phyloP scores from a whole-genome alignment of 2,113 vertebrate genomes.

The Podocnemis expansa region DNA sequence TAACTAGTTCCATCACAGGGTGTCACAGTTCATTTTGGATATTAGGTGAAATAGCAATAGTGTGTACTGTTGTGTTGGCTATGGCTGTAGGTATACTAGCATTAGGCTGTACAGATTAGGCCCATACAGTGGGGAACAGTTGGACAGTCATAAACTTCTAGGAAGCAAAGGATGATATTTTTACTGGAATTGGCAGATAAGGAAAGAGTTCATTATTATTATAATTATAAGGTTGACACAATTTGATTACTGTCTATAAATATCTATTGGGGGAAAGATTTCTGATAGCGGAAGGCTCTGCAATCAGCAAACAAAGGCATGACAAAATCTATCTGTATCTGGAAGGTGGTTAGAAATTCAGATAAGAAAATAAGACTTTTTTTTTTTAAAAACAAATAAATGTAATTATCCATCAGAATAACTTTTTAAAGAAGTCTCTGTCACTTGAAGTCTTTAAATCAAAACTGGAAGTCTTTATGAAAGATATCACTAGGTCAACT shows the following conservation, averaged over 20 bases:
- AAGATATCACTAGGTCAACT: neutral
- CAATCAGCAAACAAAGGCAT: neutral
- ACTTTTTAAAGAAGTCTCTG: neutral
- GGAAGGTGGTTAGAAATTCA: neutral
- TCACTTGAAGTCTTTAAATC: neutral
- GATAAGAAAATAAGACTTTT: neutral
- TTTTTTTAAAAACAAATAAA: neutral
- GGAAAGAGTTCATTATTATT: neutral
- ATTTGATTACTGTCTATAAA: neutral
- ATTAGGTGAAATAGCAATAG: neutral
- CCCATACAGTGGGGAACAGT: neutral
- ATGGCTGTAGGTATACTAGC: neutral
- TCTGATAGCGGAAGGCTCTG: neutral
- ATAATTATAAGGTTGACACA: neutral
- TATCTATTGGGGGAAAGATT: neutral
- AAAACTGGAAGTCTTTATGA: neutral
- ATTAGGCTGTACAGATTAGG: neutral
- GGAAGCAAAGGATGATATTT: neutral
- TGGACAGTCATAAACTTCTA: neutral
- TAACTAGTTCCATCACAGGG: neutral
- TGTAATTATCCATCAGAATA: neutral
- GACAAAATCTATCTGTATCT: neutral
- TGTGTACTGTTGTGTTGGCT: neutral
- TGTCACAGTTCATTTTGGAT: neutral
- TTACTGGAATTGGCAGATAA: neutral